Percentiles rank a stretch among this genome's conserved stretches.
These are phyloP conservation scores for Hyles vespertilio DNA, from an alignment of 1,140 invertebrate genomes.

Conservation along the genomic window DNA sequence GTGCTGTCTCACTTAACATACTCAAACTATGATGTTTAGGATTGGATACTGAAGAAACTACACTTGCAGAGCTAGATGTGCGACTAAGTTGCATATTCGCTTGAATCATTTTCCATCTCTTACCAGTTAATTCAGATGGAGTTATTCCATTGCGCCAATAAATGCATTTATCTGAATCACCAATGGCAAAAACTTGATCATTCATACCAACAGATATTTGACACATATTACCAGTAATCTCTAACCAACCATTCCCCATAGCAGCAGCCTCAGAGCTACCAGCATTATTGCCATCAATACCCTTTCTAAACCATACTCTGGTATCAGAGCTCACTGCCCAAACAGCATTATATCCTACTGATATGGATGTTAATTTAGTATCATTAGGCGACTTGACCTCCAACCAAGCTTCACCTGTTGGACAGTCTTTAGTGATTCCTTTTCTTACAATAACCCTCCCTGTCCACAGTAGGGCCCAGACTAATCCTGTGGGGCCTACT, in stretches of 20 bases:
- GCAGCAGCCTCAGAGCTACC: slow-evolving; percentile 83
- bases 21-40: slow-evolving; percentile 68
- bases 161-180: slow-evolving; percentile 83
- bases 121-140: slow-evolving; percentile 87
- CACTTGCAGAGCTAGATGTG: slow-evolving; percentile 83
- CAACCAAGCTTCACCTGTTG: slow-evolving; percentile 86
- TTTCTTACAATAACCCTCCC: slow-evolving; percentile 87
- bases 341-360: slow-evolving; percentile 89
- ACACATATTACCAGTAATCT: slow-evolving; percentile 90
- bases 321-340: slow-evolving; percentile 92
- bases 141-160: slow-evolving; percentile 89
- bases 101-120: slow-evolving; percentile 88
- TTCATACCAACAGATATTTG: slow-evolving; percentile 89
- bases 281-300: slow-evolving; percentile 83
- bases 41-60: slow-evolving; percentile 65
- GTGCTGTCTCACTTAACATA: slow-evolving; percentile 58
- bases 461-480: slow-evolving; percentile 90
- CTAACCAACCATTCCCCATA: slow-evolving; percentile 86
- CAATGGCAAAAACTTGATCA: slow-evolving; percentile 84
- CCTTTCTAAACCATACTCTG: slow-evolving; percentile 93
- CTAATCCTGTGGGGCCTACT: slow-evolving; percentile 87
- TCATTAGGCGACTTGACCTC: slow-evolving; percentile 84
- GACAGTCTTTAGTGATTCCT: slow-evolving; percentile 84
- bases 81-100: slow-evolving; percentile 86
- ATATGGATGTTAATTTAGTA: slow-evolving; percentile 84